Conservation (phyloP, 2,888 invertebrate genomes). For the Dicyrtomina minuta region DNA sequence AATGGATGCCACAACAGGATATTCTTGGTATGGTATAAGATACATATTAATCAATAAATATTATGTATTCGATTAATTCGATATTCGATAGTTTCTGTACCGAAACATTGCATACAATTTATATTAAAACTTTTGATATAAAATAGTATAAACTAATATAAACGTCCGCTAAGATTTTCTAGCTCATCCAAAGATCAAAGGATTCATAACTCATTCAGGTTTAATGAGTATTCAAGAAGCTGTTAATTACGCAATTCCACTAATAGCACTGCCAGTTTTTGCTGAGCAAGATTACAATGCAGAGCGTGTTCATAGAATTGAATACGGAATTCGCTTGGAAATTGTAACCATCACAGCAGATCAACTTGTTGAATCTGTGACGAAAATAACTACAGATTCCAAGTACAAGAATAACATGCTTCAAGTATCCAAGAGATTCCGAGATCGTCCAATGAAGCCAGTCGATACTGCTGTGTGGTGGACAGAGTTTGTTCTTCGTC, state of each 20-base stretch:
- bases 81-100: too few relatives aligned
- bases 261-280: conserved; percentile 58
- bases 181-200: conserved; percentile 62
- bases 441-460: too few relatives aligned
- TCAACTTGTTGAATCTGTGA: conserved; percentile 19
- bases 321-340: conserved; percentile 60
- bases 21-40: conserved; percentile 33
- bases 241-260: conserved; percentile 59
- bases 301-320: conserved; percentile 60
- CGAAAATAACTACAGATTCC: conserved; percentile 8
- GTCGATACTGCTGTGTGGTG: too few relatives aligned
- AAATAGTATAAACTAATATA: too few relatives aligned
- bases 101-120: too few relatives aligned
- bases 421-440: too few relatives aligned
- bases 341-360: conserved; percentile 57
- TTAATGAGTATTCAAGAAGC: conserved; percentile 67
- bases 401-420: conserved; percentile 10
- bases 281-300: conserved; percentile 59
- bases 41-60: background rate
- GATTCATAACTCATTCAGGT: conserved; percentile 69
- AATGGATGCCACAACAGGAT: conserved; percentile 50
- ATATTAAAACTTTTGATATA: too few relatives aligned
- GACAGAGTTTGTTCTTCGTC: too few relatives aligned
- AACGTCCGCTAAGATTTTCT: conserved; percentile 4
- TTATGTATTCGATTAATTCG: too few relatives aligned